Base-by-base conservation (phyloP, 2,113 vertebrate species). In the Azemiops feae region DNA sequence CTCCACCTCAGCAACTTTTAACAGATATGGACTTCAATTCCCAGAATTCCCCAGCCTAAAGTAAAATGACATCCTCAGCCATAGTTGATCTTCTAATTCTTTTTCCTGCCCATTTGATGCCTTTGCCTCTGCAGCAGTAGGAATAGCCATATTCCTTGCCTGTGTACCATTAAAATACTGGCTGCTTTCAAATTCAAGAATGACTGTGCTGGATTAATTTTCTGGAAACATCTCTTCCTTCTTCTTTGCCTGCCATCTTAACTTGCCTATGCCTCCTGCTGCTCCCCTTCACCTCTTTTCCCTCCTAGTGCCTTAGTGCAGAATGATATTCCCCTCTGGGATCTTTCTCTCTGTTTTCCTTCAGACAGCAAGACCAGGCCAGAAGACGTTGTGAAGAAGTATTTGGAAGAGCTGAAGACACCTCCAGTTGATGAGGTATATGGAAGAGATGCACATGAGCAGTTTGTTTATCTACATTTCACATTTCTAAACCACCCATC, bases 321-420 rank as follows among this genome's bases (percentile, higher is more conserved):
- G 0, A 0, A 9, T 34, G 93, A 96, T 43, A 94, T 30, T 27
- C 18, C 11, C 57, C 57, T 30, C 25, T 69, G 23, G 1, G n/a
- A 27, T 90, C 12, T 60, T 10, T 47, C 14, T 50, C 3, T 20
- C 23, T 50, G 25, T 89, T 88, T 55, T 53, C 91, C 34, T 91
- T 58, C 87, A 97, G 97, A 27, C 0, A 89, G 74, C 1, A 47
- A 85, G 10, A 95, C 91, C 0, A 97, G 97, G 89, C 98, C 98
- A 0, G 98, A 98, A 52, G 97, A 97, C 12, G 98, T 98, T 96
- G 96, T 98, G 94, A 97, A 89, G 91, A 98, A 90, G 88, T 98
- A 98, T 92, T 93, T 98, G 0, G 97, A 98, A 47, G 98, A 98
- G 93, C 85, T 98, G 94, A 97, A 97, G 47, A 57, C 91, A 0